These are phyloP conservation scores for Rhaphigaster nebulosa DNA, from an alignment of 2,888 invertebrate species.

Conservation along the genomic window DNA sequence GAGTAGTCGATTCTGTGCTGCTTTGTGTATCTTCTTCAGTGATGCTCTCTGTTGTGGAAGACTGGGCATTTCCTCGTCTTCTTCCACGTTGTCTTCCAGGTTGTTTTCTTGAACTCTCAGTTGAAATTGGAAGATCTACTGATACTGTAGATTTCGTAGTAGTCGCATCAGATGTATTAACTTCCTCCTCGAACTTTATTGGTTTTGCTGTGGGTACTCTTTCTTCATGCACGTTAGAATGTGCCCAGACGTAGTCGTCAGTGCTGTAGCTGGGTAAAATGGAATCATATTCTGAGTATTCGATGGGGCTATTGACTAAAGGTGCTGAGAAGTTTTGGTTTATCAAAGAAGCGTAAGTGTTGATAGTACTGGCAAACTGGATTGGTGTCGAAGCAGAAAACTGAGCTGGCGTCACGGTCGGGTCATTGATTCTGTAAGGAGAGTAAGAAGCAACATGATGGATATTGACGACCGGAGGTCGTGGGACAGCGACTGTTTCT, in stretches of 20 bases:
- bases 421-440: slow-evolving; percentile 20
- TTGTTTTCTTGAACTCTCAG: neutral
- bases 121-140: neutral
- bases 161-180: neutral
- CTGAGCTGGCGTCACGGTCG: neutral
- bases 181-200: neutral
- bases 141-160: slow-evolving; percentile 14
- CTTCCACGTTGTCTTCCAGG: slow-evolving; percentile 10
- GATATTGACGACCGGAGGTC: neutral
- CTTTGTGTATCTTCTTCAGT: neutral
- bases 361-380: slow-evolving; percentile 52
- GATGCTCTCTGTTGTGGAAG: neutral
- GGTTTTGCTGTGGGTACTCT: neutral
- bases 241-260: slow-evolving; percentile 34
- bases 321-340: slow-evolving; percentile 52
- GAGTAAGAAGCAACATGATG: slow-evolving; percentile 50
- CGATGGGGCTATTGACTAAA: neutral
- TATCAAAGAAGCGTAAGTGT: slow-evolving; percentile 57
- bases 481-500: neutral
- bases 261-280: neutral
- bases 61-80: slow-evolving; percentile 1
- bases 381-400: slow-evolving; percentile 46
- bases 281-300: neutral
- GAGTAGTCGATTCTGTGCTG: neutral
- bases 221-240: slow-evolving; percentile 4